Conservation (phyloP, 1,140 invertebrate species). For the Conus ventricosus region DNA sequence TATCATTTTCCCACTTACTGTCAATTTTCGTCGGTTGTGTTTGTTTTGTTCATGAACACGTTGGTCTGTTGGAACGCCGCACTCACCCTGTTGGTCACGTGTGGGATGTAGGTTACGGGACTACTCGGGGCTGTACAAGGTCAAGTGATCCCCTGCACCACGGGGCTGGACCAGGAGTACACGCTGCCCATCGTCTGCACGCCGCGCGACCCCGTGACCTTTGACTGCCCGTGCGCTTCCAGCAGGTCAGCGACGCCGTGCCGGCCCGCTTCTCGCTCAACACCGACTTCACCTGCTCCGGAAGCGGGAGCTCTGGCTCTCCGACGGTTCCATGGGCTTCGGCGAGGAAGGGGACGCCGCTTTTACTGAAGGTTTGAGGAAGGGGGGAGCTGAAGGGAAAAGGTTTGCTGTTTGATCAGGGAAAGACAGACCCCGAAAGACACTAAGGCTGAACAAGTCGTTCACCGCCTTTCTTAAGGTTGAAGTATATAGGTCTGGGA, state of each 20-base stretch:
- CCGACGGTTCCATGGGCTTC: conserved; percentile 59
- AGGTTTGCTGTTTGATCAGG: neutral
- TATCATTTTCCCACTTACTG: too few species aligned
- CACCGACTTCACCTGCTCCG: conserved; percentile 70
- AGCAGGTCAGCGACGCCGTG: conserved; percentile 74
- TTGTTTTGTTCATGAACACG: too few species aligned
- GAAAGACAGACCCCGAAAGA: neutral
- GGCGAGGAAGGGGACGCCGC: conserved; percentile 60
- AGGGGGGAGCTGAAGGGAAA: too few species aligned
- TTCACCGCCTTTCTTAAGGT: neutral
- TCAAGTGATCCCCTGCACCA: conserved; percentile 74
- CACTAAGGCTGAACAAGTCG: neutral
- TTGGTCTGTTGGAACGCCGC: too few species aligned
- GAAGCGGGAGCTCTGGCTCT: conserved; percentile 70
- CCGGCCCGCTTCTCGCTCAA: conserved; percentile 70
- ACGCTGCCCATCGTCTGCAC: conserved; percentile 65
- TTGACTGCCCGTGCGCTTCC: conserved; percentile 74
- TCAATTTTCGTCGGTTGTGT: too few species aligned
- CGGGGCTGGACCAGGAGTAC: conserved; percentile 62
- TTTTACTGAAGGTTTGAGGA: conserved; percentile 65
- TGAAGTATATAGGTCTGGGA: too few species aligned
- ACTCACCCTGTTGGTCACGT: too few species aligned
- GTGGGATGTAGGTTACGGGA: conserved; percentile 66
- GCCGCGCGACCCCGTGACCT: conserved; percentile 68
- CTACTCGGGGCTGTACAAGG: conserved; percentile 73